Base-by-base conservation (phyloP, 2,797 vertebrate species). In the Microhierax caerulescens region DNA sequence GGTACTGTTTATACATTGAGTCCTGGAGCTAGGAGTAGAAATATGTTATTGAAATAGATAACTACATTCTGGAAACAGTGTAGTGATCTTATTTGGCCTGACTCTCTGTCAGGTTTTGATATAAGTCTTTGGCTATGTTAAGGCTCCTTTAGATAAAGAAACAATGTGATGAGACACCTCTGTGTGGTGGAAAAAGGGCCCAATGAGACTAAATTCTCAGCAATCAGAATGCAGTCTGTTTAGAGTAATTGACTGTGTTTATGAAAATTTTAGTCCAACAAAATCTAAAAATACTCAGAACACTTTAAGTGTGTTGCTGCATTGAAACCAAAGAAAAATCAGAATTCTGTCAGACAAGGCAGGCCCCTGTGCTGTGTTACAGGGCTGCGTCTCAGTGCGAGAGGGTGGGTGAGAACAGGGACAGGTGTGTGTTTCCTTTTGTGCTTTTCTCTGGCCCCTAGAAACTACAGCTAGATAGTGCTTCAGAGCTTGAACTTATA, bases 1-100 rank as follows among this genome's bases (percentile, higher is more conserved):
- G 67, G 30, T 91, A 8, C 77, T 97, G 67, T 92, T 93, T 94
- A 56, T 91, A 82, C 45, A 14, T 45, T 1, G 27, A 77, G 32
- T 82, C 47, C 48, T 85, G 53, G 74, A 89, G 63, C 60, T 82
- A 25, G 48, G 18, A 63, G 18, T 36, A 67, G 77, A 64, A 86
- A 43, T 43, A 75, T 60, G 11, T 76, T 90, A 34, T 12, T 92
- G 74, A 72, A 85, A 82, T 77, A 5, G 92, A 5, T 76, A 84
- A 57, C n/a, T 75, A 4, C 27, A 2, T 94, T 86, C 22, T 75
- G 80, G 73, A 81, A 72, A 67, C 37, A 61, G 16, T 41, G 5
- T 50, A 47, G 68, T 59, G 13, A 25, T 90, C 30, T 79, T 92
- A 48, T 48, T 79, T 91, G 59, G 47, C 34, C 59, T 89, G 48